phyloP scores from a whole-genome alignment of 1,140 invertebrate species.

The Euura saliciscinereae region DNA sequence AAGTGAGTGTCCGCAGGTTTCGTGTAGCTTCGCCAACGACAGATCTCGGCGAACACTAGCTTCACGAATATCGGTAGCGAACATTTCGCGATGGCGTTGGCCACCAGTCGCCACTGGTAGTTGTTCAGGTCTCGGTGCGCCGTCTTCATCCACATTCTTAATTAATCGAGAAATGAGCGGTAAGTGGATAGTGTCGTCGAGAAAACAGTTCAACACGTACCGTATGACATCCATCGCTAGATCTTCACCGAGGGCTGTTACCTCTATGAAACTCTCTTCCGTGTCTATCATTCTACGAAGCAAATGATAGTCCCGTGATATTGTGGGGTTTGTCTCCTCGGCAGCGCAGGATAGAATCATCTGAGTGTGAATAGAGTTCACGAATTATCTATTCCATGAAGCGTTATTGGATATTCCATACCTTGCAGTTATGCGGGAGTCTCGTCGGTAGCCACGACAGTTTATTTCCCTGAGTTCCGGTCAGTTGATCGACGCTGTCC shows the following conservation, averaged over 20 bases:
- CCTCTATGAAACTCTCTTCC: conserved; percentile 92
- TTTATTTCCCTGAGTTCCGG: conserved; percentile 93
- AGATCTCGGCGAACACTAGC: conserved; percentile 95
- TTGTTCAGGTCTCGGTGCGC: conserved; percentile 86
- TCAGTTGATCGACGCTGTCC: conserved; percentile 94
- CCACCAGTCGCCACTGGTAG: conserved; percentile 94
- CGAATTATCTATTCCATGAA: conserved; percentile 18
- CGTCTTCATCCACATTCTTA: conserved; percentile 91
- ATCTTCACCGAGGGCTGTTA: conserved; percentile 88
- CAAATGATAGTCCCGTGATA: conserved; percentile 86
- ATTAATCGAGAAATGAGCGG: conserved; percentile 19
- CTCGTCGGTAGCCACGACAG: conserved; percentile 95
- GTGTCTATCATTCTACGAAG: conserved; percentile 88
- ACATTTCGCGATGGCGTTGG: conserved; percentile 91
- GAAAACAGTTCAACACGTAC: conserved; percentile 51
- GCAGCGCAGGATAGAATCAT: conserved; percentile 90
- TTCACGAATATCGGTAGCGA: conserved; percentile 98
- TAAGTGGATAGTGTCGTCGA: not conserved
- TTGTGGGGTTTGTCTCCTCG: conserved; percentile 84
- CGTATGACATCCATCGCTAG: conserved; percentile 92
- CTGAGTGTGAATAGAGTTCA: conserved; percentile 51
- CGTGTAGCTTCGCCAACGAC: conserved; percentile 95
- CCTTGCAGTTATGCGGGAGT: conserved; percentile 89
- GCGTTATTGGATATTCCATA: conserved; percentile 49
- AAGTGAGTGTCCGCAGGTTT: conserved; percentile 90